Evolutionary conservation across 2,888 invertebrate genomes (phyloP).

Genomic region (Aplocera efformata): DNA sequence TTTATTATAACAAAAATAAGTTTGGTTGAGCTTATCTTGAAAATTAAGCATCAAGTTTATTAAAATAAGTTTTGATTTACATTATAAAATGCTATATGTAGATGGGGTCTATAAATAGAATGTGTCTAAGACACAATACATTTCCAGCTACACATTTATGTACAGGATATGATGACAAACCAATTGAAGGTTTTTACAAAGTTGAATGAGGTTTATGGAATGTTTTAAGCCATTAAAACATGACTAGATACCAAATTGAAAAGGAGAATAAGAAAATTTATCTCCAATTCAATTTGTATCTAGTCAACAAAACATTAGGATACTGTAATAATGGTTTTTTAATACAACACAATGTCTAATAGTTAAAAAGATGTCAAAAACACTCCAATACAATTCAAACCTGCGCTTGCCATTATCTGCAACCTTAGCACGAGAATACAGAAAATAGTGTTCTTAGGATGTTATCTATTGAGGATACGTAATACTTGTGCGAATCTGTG

Average conservation of each 20-base stretch:
- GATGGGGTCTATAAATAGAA: slow-evolving; percentile 4
- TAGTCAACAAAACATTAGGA: slow-evolving; percentile 58
- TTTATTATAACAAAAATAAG: slow-evolving; percentile 8
- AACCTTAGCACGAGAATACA: slow-evolving; percentile 55
- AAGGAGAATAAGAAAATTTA: slow-evolving; percentile 14
- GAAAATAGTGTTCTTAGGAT: too few species aligned
- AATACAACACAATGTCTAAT: slow-evolving; percentile 54
- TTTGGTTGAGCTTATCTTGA: slow-evolving; percentile 13
- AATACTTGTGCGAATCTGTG: background rate
- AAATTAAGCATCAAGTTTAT: slow-evolving; percentile 2
- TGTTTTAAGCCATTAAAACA: slow-evolving; percentile 68
- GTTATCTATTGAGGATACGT: too few species aligned
- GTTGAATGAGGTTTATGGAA: slow-evolving; percentile 69
- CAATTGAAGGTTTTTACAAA: slow-evolving; percentile 62
- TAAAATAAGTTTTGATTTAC: slow-evolving; percentile 8
- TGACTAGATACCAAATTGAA: slow-evolving; percentile 58
- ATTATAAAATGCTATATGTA: slow-evolving; percentile 16
- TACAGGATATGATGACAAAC: slow-evolving; percentile 43
- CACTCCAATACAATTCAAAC: slow-evolving; percentile 66
- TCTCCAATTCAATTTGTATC: slow-evolving; percentile 46
- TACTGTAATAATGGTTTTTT: slow-evolving; percentile 47
- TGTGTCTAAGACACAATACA: slow-evolving; percentile 10
- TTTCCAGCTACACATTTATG: slow-evolving; percentile 16
- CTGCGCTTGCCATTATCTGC: slow-evolving; percentile 45
- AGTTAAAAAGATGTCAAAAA: slow-evolving; percentile 59